Conservation (phyloP, 2,113 vertebrate species). For the Rhodinocichla rosea region DNA sequence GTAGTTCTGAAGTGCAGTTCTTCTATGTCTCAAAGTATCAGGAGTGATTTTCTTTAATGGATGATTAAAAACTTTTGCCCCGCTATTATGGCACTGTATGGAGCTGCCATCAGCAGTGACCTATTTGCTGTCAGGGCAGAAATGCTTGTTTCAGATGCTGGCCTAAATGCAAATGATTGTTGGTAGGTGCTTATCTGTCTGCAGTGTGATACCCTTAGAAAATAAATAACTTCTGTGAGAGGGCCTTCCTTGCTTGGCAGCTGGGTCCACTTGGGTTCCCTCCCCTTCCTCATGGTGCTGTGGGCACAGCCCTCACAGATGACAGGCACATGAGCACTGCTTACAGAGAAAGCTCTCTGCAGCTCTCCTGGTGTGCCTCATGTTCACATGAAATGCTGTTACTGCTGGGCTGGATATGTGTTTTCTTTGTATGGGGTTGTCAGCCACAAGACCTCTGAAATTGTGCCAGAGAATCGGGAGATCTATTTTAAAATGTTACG, state of each 20-base stretch:
- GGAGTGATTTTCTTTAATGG: not conserved
- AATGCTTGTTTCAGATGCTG: fast-evolving
- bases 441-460: not conserved
- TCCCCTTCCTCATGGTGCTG: fast-evolving
- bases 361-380: not conserved
- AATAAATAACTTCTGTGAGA: not conserved
- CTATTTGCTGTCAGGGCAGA: not conserved
- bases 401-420: not conserved
- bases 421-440: not conserved
- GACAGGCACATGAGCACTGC: not conserved
- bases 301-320: not conserved
- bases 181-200: not conserved
- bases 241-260: not conserved
- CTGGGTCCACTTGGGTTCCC: not conserved
- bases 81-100: not conserved
- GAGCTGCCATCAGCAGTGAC: not conserved
- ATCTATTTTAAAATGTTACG: not conserved
- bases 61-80: not conserved
- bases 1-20: not conserved
- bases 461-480: not conserved
- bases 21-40: not conserved
- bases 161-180: not conserved
- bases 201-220: not conserved
- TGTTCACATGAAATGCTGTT: not conserved
- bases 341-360: not conserved